Base-by-base conservation (phyloP, 2,888 invertebrate genomes). In the Drosophila fulvimacula region DNA sequence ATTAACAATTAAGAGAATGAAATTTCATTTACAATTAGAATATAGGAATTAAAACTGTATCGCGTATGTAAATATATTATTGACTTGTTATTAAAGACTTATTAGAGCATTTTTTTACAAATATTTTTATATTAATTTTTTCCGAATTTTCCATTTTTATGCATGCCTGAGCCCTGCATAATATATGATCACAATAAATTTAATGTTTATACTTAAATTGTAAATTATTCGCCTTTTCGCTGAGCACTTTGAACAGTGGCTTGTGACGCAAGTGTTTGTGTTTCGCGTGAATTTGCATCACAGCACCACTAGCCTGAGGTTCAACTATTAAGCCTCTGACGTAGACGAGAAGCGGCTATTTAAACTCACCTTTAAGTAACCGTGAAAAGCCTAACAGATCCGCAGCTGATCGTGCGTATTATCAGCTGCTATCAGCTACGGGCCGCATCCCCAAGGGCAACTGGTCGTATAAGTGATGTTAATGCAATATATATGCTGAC, bases 291-390 rank as follows among this genome's bases (percentile, higher is more conserved):
- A 51, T 46, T 30, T 49, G 27, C 74, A 55, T 62, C 53, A 57
- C 39, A 53, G 38, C 44, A 56, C 32, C 46, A 48, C 49, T 53
- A 61, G 46, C 56, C 52, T 39, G 39, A n/a, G 57, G 66, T 59
- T 72, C 66, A 73, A 49, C 41, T 57, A 38, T 48, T 56, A 53
- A 49, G n/a, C 19, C 36, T 21, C 57, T 72, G 77, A 73, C 49
- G 76, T 63, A 57, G 60, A 56, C 30, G 51, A 38, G 24, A 17
- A 42, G n/a, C 58, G 30, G 17, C 34, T 56, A 39, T 52, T 49
- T 38, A 21, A 64, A 51, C 67, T 84, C 84, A 84, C 84, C 84
- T 84, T 84, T 89, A 84, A 89, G 61, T 84, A 85, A 84, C 84
- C 84, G 84, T 89, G 80, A 84, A 87, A 84, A 65, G 57, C 51